Conservation (phyloP, 2,797 vertebrate species). For the Odontamblyopus rebecca region DNA sequence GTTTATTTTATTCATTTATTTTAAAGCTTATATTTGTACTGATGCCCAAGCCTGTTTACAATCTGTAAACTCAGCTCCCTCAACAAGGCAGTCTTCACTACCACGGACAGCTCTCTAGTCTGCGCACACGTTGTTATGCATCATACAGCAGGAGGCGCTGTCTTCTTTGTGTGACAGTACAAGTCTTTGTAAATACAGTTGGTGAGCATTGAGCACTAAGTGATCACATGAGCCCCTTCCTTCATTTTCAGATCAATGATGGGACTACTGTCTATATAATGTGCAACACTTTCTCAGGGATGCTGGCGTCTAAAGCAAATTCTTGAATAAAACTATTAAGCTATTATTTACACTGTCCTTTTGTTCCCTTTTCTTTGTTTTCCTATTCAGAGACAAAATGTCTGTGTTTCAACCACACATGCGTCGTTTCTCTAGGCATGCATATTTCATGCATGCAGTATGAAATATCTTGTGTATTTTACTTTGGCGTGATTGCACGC, state of each 20-base stretch:
- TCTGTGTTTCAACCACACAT: neutral
- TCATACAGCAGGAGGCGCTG: conserved; percentile 58
- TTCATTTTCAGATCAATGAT: conserved; percentile 41
- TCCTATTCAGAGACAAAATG: neutral
- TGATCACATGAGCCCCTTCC: conserved; percentile 48
- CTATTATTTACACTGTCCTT: conserved; percentile 4
- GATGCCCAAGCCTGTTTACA: conserved; percentile 55
- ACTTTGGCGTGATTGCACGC: neutral
- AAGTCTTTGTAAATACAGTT: conserved; percentile 14
- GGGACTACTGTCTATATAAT: conserved; percentile 54
- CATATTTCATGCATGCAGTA: neutral
- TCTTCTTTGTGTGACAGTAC: conserved; percentile 34
- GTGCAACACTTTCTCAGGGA: conserved; percentile 80
- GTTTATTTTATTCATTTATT: conserved; percentile 49
- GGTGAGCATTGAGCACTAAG: conserved; percentile 6
- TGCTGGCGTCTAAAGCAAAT: conserved; percentile 79
- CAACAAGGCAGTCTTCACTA: conserved; percentile 30
- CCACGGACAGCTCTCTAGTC: conserved; percentile 64
- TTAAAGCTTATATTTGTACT: conserved; percentile 53
- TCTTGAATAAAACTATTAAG: conserved; percentile 53
- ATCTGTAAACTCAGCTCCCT: conserved; percentile 14
- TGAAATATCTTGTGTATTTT: neutral
- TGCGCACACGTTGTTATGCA: conserved; percentile 59
- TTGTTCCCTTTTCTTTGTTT: conserved; percentile 1
- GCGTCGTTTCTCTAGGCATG: neutral